These are phyloP conservation scores for Vimba vimba DNA, from an alignment of 2,113 vertebrate species.

Conservation along the genomic window DNA sequence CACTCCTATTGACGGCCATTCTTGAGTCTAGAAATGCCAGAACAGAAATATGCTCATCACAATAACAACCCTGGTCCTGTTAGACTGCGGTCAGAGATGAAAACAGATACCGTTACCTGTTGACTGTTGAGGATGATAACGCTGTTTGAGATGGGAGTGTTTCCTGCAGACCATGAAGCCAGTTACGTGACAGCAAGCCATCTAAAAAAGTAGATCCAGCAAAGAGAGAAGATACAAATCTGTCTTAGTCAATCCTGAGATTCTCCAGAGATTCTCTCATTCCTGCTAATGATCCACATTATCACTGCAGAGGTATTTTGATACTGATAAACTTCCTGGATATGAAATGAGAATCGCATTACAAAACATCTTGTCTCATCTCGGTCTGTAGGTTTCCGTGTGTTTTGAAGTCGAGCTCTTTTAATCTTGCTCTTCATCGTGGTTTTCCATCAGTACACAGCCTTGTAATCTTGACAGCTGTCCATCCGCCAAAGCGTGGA, in stretches of 20 bases:
- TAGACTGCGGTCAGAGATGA: conserved; percentile 62
- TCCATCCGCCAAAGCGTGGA: conserved; percentile 73
- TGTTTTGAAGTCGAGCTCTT: conserved; percentile 65
- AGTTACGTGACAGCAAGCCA: conserved; percentile 72
- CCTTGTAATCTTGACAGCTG: conserved; percentile 70
- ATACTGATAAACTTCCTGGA: conserved; percentile 50
- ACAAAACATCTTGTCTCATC: conserved; percentile 59
- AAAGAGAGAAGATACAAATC: conserved; percentile 65
- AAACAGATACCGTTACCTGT: conserved; percentile 60
- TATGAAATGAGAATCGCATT: conserved; percentile 22
- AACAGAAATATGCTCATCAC: conserved; percentile 66
- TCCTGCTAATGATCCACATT: conserved; percentile 9
- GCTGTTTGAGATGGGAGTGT: conserved; percentile 66
- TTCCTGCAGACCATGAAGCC: conserved; percentile 74
- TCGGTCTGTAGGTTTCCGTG: conserved; percentile 66
- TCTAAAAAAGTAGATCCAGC: conserved; percentile 51
- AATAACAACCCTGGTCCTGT: conserved; percentile 60
- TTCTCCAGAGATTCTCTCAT: conserved; percentile 58
- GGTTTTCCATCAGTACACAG: conserved; percentile 68
- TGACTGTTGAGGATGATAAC: conserved; percentile 63
- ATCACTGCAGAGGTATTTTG: conserved; percentile 36
- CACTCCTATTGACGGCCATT: background rate
- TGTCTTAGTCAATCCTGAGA: conserved; percentile 59
- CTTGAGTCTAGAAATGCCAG: background rate
- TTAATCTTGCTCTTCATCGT: conserved; percentile 66